Base-by-base conservation (phyloP, 2,888 invertebrate genomes). In the Selenia dentaria region DNA sequence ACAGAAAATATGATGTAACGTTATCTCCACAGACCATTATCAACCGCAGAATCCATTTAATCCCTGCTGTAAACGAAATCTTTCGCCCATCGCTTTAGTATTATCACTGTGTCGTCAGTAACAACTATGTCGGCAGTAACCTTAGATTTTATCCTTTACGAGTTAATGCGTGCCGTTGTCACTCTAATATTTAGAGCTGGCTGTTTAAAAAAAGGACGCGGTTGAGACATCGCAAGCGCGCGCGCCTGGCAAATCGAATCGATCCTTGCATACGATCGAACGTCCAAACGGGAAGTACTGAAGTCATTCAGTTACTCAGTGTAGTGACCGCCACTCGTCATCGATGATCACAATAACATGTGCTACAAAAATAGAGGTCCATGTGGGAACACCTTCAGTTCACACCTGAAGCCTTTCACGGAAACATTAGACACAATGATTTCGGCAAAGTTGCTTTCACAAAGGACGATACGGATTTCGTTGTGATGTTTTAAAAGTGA, bases 91-190 rank as follows among this genome's bases (percentile, higher is more conserved):
- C 68, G 73, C 71, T 67, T 74, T 73, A 78, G 70, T 73, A 74
- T 73, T 79, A 78, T 67, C 74, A 72, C 69, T 74, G 66, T 79
- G 82, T 77, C 80, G 59, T 63, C 66, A 62, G 59, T 57, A 72
- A 70, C 70, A 74, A 72, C 73, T 68, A 80, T 79, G 79, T 70
- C 70, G 71, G 69, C 74, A 78, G 82, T 86, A 87, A 87, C 87
- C 88, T 88, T 82, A 87, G 74, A 74, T 79, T 81, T 87, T 89
- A 90, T 89, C 89, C 90, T 89, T 88, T 85, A 80, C 84, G 79
- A 84, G 81, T 71, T 83, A 86, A 86, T 81, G 74, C 84, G 70
- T 73, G 69, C 67, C 70, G 78, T 77, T 80, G 85, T 79, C 85
- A 76, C 78, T 80, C 83, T 72, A 82, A 87, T 83, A 83, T 85